Base-by-base conservation (phyloP, 2,888 invertebrate species). In the Zelleria hepariella region DNA sequence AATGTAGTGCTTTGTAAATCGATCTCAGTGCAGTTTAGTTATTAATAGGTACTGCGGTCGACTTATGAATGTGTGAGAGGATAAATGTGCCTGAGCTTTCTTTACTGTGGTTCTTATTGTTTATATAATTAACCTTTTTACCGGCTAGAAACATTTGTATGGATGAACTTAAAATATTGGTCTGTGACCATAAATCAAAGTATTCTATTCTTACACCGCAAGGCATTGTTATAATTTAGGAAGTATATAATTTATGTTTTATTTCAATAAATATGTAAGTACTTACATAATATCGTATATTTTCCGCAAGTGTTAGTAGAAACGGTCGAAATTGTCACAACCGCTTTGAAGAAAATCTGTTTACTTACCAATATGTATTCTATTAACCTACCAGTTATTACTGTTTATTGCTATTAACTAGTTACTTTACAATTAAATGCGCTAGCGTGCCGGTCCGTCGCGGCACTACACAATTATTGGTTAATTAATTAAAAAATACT, bases 341-440 rank as follows among this genome's bases (percentile, higher is more conserved):
- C 32, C 2, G 32, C 32, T 42, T 42, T 32, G 32, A 5, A 7
- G 15, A 42, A 15, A n/a, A n/a, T n/a, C n/a, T n/a, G n/a, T n/a
- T 42, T 1, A 10, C 10, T 3, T 4, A 42, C 32, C 32, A 20
- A 49, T 7, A 49, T 53, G 53, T 65, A 73, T 74, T 78, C 73
- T 74, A 70, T 73, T 72, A 72, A 74, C 69, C 63, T 61, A 67
- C 25, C 32, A 42, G 10, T 42, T 42, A 42, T 42, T 59, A 71
- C 61, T 62, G 70, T 69, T 69, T 65, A 65, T 75, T 78, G 79
- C 82, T 80, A 80, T 72, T 77, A 81, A 77, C 77, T 70, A 69
- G 70, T 72, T 75, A 74, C 72, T 72, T 74, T 80, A 80, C 78
- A 66, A 62, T 70, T 74, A 71, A 73, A n/a, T 53, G 53, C 76